These are phyloP conservation scores for Acanthopleura granulata DNA, from an alignment of 2,888 invertebrate genomes.

Conservation along the genomic window DNA sequence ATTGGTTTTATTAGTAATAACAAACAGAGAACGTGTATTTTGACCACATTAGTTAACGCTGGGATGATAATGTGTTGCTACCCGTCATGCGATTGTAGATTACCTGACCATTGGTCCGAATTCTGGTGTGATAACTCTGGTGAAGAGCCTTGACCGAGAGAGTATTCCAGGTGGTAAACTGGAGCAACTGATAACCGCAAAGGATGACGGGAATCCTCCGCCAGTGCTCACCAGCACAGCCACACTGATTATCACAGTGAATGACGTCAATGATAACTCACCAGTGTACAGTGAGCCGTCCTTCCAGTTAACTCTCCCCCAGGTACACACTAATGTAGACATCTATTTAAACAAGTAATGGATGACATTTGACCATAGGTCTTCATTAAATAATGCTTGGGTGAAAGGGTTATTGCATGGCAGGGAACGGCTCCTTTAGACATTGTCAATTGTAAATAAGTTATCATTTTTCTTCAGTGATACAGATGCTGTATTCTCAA, in stretches of 20 bases:
- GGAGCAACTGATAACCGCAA: neutral
- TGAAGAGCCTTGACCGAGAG: neutral
- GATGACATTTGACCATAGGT: too few relatives aligned
- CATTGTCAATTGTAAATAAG: too few relatives aligned
- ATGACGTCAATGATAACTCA: constrained; percentile 2
- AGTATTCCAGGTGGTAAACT: neutral
- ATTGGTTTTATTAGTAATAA: too few relatives aligned
- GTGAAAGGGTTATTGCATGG: too few relatives aligned
- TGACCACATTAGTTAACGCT: too few relatives aligned
- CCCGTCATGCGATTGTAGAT: neutral
- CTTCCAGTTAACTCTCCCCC: neutral
- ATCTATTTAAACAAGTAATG: too few relatives aligned
- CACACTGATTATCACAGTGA: neutral
- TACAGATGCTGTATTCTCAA: too few relatives aligned
- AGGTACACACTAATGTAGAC: neutral
- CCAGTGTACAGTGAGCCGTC: neutral
- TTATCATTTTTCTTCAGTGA: too few relatives aligned
- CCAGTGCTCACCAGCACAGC: neutral
- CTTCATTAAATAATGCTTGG: too few relatives aligned
- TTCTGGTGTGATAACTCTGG: neutral
- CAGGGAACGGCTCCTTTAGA: too few relatives aligned
- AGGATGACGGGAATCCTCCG: neutral
- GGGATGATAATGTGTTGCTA: too few relatives aligned
- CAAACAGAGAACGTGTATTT: too few relatives aligned
- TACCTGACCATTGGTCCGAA: neutral